Base-by-base conservation (phyloP, 2,113 vertebrate species). In the Morone saxatilis region DNA sequence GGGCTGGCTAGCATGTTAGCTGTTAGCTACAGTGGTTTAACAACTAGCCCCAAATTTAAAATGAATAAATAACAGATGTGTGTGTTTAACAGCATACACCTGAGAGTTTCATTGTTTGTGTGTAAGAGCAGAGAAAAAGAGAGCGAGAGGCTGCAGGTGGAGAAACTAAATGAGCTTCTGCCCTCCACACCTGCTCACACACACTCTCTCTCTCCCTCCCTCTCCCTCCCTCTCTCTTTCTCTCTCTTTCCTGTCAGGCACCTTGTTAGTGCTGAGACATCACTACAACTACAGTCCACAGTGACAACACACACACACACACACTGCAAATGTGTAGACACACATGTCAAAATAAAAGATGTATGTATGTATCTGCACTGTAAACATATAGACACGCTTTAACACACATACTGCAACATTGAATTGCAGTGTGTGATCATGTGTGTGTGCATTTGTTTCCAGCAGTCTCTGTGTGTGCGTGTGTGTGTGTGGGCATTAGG, bases 211-310 rank as follows among this genome's bases (percentile, higher is more conserved):
- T 31, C 31, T 31, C 31, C 3, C 31, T 31, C 31, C 3, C 31
- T 31, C 31, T 31, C 31, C 2, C 61, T 17, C 36, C 17, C 16
- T 5, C 66, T 36, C 14, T 11, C n/a, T 10, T 20, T 62, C 22
- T 31, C 13, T 36, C n/a, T 25, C 11, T 47, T 12, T 16, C n/a
- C 38, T 36, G 62, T 47, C 53, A 48, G 22, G 1, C 54, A 19
- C 43, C 63, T 68, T 22, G 65, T 78, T 67, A 67, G 50, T 36
- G 50, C 51, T 57, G 40, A 67, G 50, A 56, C 62, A 47, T 67
- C 62, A 19, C 36, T 54, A 40, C 14, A 7, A 25, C 73, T 41
- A 22, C 59, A 63, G 13, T 59, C 31, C 36, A 20, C 36, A 22
- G 20, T n/a, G 31, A 41, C 59, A 40, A 51, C 19, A 60, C 16